A percentile compares a stretch with the other conserved stretches of the same genome.
These are phyloP conservation scores for Melanotaenia parkinsoni DNA, from an alignment of 2,797 vertebrate genomes.

Conservation along the genomic window DNA sequence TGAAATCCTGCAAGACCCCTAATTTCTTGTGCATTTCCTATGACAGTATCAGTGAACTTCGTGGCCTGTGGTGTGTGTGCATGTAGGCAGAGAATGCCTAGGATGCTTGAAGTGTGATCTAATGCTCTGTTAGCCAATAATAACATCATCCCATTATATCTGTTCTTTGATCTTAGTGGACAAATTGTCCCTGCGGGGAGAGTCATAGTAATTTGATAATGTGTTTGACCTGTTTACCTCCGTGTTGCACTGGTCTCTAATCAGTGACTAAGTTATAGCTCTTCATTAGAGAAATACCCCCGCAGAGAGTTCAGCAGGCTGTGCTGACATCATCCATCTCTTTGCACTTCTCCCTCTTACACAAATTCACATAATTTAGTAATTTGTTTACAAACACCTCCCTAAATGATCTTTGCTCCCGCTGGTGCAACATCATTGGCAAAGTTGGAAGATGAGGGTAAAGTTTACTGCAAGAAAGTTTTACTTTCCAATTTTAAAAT, in stretches of 20 bases:
- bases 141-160: conserved; percentile 54
- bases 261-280: conserved; percentile 58
- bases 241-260: conserved; percentile 51
- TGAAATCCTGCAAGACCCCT: conserved; percentile 28
- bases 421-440: conserved; percentile 9
- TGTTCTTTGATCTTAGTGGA: conserved; percentile 57
- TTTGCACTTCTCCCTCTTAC: conserved; percentile 8
- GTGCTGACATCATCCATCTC: conserved; percentile 58
- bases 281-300: conserved; percentile 63
- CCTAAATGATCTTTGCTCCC: conserved; percentile 30
- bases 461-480: conserved; percentile 22
- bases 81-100: conserved; percentile 16
- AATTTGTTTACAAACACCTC: conserved; percentile 50
- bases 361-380: conserved; percentile 18
- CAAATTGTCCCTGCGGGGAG: conserved; percentile 63
- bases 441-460: not conserved
- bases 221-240: conserved; percentile 67
- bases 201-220: conserved; percentile 63
- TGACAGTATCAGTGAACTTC: conserved; percentile 17
- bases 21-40: conserved; percentile 27
- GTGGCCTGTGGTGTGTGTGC: conserved; percentile 12
- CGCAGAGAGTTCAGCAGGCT: conserved; percentile 51
- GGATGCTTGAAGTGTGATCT: conserved; percentile 31
- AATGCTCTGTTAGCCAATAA: conserved; percentile 48
- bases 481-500: conserved; percentile 23